A percentile compares a stretch with the other conserved stretches of the same genome.
Evolutionary conservation across 1,140 invertebrate genomes (phyloP).

Genomic region (Drosophila subpulchrella): DNA sequence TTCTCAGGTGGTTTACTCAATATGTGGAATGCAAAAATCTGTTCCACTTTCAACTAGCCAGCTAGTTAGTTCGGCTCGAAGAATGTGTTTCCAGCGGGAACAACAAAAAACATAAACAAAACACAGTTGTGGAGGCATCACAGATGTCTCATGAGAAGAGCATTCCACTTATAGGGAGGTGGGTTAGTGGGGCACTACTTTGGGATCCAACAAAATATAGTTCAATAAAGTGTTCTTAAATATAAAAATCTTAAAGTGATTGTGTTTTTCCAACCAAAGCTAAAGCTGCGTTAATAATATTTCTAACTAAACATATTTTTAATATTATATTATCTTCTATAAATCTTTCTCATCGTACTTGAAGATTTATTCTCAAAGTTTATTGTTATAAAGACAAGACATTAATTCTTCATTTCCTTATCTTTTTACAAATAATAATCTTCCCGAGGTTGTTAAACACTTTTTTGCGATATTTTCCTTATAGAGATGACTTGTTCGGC

Average conservation of each 20-base stretch:
- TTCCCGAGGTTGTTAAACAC: background rate
- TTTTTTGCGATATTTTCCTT: background rate
- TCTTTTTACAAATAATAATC: background rate
- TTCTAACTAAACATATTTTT: too few relatives aligned
- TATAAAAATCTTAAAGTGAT: too few relatives aligned
- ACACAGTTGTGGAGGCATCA: slow-evolving; percentile 53
- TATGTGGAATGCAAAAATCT: slow-evolving; percentile 59
- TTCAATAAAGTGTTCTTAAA: too few relatives aligned
- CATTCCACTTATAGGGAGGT: background rate
- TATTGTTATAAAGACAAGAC: background rate
- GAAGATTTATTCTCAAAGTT: background rate
- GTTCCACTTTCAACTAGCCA: slow-evolving; percentile 51
- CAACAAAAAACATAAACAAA: slow-evolving; percentile 48
- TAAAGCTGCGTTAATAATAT: too few relatives aligned
- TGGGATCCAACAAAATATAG: background rate
- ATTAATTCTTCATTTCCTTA: background rate
- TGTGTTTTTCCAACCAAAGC: too few relatives aligned
- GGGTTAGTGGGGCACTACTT: slow-evolving; percentile 1
- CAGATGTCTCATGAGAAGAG: slow-evolving; percentile 30
- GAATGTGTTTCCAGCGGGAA: slow-evolving; percentile 34
- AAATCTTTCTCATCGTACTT: background rate
- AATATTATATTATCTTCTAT: background rate
- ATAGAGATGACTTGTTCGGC: background rate
- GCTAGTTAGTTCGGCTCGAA: slow-evolving; percentile 20
- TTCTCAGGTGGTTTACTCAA: slow-evolving; percentile 76